Base-by-base conservation (phyloP, 2,888 invertebrate species). In the Cantharis lateralis region DNA sequence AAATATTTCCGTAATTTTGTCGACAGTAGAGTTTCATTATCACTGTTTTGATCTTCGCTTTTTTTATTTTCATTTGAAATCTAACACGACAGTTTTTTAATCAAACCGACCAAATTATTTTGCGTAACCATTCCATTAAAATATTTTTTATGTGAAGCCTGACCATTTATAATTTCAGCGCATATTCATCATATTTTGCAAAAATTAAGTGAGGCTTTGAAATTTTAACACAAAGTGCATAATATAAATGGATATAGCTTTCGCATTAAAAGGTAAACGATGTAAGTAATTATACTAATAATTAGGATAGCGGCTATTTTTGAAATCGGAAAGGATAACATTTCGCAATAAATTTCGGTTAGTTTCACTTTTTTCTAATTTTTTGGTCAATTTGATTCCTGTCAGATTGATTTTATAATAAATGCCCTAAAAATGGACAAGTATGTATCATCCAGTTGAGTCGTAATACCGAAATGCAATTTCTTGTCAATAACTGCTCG, bases 401-500 rank as follows among this genome's bases (percentile, higher is more conserved):
- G 48, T 48, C 48, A 48, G 48, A 48, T 48, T 48, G 48, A 48
- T 48, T 48, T 48, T 48, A 48, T 48, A 48, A 48, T 48, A 48
- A 48, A 48, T 48, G 48, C n/a, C 48, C 48, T 48, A n/a, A 48
- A 48, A 48, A 48, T 64, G 74, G 32, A 24, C 13, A 63, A 62
- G 15, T 72, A 68, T 16, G 62, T 15, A 72, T 75, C 71, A 71
- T 71, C 71, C 62, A 71, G 68, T 26, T 24, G 72, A 72, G 71
- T 75, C 63, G 75, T 18, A 68, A 70, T 28, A 63, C 74, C 73
- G 77, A 77, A 76, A 70, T 72, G 73, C 73, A 77, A 77, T 77
- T 74, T 77, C 73, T 73, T 64, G 70, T 63, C 69, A 70, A 77
- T 77, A 77, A 77, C 77, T 73, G 24, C 73, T 71, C 77, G 69